Evolutionary conservation across 2,113 vertebrate genomes (phyloP).

Genomic region (Verasper variegatus): DNA sequence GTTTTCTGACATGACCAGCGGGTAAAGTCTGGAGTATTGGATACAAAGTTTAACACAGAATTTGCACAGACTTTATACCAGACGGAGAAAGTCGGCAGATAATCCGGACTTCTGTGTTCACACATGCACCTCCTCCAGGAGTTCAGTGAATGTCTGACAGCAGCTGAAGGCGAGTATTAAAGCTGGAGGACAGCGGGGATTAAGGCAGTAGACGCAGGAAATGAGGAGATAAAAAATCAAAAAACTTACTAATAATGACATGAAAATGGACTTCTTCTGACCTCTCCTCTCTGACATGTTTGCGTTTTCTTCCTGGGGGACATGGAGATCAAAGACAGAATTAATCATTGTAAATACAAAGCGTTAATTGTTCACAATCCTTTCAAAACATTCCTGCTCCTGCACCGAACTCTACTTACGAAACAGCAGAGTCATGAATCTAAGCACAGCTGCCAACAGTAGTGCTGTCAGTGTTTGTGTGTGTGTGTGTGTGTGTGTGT

Average conservation of each 20-base stretch:
- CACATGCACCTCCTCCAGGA: no score
- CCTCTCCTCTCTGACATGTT: slow-evolving; percentile 85
- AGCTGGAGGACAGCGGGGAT: not conserved
- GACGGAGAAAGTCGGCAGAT: no score
- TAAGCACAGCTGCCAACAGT: slow-evolving; percentile 29
- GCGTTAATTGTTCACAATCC: not conserved
- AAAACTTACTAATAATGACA: slow-evolving; percentile 89
- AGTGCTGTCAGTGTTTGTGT: slow-evolving; percentile 44
- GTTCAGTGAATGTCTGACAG: not conserved
- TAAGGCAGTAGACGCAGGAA: not conserved
- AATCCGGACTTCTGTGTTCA: no score
- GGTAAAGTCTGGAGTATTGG: no score
- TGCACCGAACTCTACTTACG: slow-evolving; percentile 11
- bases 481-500: slow-evolving; percentile 52
- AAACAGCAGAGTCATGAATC: slow-evolving; percentile 33
- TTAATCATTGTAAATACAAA: not conserved
- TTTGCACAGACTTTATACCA: no score
- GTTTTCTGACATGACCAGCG: no score
- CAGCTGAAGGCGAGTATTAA: not conserved
- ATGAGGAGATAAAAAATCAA: not conserved
- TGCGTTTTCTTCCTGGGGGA: slow-evolving; percentile 78
- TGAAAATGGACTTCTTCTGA: slow-evolving; percentile 80
- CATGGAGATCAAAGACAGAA: slow-evolving; percentile 10
- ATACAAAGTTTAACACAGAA: no score
- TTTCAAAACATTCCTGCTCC: slow-evolving; percentile 3